phyloP scores from a whole-genome alignment of 2,888 invertebrate species.

The Chromoteleia sp. region DNA sequence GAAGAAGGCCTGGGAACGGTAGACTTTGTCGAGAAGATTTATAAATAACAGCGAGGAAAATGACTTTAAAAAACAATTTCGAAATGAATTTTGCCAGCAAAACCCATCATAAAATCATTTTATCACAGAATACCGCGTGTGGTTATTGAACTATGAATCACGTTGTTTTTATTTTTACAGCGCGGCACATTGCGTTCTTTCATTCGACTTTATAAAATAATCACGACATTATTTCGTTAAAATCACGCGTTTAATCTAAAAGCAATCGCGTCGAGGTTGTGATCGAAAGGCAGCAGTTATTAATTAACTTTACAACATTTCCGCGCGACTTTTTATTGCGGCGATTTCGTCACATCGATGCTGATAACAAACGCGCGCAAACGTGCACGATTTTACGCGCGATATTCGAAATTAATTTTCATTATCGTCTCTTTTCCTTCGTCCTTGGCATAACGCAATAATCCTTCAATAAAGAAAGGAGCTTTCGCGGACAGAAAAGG shows the following conservation, averaged over 20 bases:
- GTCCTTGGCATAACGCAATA: slow-evolving; percentile 36
- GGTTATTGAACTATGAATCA: slow-evolving; percentile 54
- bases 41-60: neutral
- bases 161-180: slow-evolving; percentile 28
- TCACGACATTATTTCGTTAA: slow-evolving; percentile 22
- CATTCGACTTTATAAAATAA: slow-evolving; percentile 49
- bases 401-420: slow-evolving; percentile 51
- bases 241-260: slow-evolving; percentile 35
- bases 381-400: slow-evolving; percentile 30
- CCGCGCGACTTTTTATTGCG: slow-evolving; percentile 29
- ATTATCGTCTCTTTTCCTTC: slow-evolving; percentile 30
- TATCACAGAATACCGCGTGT: slow-evolving; percentile 30
- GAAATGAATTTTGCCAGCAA: slow-evolving; percentile 2
- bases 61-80: slow-evolving; percentile 1
- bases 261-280: slow-evolving; percentile 20
- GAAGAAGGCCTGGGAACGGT: too few relatives aligned
- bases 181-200: slow-evolving; percentile 22
- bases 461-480: slow-evolving; percentile 52
- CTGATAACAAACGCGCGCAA: slow-evolving; percentile 10
- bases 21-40: too few relatives aligned
- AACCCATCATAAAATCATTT: slow-evolving; percentile 49
- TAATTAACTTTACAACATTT: slow-evolving; percentile 51
- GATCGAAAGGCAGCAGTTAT: slow-evolving; percentile 24
- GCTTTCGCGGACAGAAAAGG: slow-evolving; percentile 37
- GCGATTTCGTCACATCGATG: slow-evolving; percentile 33